phyloP scores from a whole-genome alignment of 2,113 vertebrate species.

The Maccullochella peelii region DNA sequence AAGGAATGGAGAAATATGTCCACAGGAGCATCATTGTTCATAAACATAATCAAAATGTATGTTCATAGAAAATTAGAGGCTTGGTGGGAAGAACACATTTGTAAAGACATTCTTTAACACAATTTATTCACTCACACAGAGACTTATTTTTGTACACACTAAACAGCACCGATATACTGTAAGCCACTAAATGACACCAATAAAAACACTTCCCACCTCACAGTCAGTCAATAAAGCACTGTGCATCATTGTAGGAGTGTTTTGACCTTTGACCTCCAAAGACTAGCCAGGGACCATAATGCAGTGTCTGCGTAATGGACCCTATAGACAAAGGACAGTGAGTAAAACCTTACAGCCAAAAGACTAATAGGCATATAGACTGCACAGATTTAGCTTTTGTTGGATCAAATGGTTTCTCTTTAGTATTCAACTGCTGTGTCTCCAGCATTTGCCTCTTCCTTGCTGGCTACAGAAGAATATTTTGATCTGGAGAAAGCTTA shows the following conservation, averaged over 20 bases:
- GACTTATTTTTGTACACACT: constrained; percentile 15
- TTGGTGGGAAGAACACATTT: constrained; percentile 12
- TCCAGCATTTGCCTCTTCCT: constrained; percentile 33
- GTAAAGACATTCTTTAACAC: not conserved
- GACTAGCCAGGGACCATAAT: constrained; percentile 57
- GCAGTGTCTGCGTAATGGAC: constrained; percentile 70
- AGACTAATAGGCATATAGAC: constrained; percentile 67
- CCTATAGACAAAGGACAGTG: constrained; percentile 59
- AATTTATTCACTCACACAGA: constrained; percentile 7
- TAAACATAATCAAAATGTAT: constrained; percentile 31
- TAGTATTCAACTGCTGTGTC: constrained; percentile 60
- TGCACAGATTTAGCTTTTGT: constrained; percentile 60
- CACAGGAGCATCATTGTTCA: constrained; percentile 40
- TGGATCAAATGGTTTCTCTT: constrained; percentile 58
- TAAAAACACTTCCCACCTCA: constrained; percentile 53
- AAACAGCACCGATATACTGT: too few species aligned
- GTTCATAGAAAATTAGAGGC: constrained; percentile 29
- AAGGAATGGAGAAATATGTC: constrained; percentile 39
- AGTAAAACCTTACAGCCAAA: constrained; percentile 68
- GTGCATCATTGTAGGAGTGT: constrained; percentile 45
- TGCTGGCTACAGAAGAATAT: constrained; percentile 34
- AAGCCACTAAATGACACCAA: not conserved
- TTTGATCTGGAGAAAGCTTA: constrained; percentile 60
- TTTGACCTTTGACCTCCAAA: constrained; percentile 64
- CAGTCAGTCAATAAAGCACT: constrained; percentile 50